phyloP scores from a whole-genome alignment of 1,140 invertebrate genomes.

The Homalodisca vitripennis region DNA sequence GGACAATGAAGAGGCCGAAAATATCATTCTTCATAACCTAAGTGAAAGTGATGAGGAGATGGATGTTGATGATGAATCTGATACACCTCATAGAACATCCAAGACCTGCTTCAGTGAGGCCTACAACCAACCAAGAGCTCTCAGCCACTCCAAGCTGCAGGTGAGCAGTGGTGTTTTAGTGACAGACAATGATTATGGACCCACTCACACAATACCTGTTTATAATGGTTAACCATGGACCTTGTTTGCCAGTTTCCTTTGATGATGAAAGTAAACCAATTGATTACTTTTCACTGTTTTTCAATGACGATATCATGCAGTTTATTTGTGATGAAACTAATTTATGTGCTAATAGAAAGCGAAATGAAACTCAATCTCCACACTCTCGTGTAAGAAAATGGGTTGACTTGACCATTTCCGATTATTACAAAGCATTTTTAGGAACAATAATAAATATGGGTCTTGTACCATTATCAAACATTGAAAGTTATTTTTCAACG shows the following conservation, averaged over 20 bases:
- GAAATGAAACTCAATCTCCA: background rate
- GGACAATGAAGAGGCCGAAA: too few relatives aligned
- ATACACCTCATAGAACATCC: too few relatives aligned
- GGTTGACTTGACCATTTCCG: background rate
- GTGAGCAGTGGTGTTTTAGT: too few relatives aligned
- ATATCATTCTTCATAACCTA: too few relatives aligned
- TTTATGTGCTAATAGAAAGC: background rate
- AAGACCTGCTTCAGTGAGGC: too few relatives aligned
- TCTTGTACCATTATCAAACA: background rate
- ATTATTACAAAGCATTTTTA: conserved; percentile 11
- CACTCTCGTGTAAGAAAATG: conserved; percentile 2
- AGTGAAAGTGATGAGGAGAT: too few relatives aligned
- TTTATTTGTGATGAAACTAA: conserved; percentile 13
- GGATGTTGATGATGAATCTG: too few relatives aligned
- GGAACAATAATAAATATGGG: conserved; percentile 11
- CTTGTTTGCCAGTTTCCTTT: background rate
- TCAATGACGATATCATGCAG: background rate
- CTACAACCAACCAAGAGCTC: too few relatives aligned
- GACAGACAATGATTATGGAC: background rate
- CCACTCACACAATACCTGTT: background rate
- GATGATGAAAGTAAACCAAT: background rate
- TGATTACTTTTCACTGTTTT: conserved; percentile 7
- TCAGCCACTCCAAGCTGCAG: too few relatives aligned
- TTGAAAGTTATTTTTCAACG: background rate
- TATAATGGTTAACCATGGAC: background rate